phyloP scores from a whole-genome alignment of 2,888 invertebrate genomes.

The Torymus texanus region DNA sequence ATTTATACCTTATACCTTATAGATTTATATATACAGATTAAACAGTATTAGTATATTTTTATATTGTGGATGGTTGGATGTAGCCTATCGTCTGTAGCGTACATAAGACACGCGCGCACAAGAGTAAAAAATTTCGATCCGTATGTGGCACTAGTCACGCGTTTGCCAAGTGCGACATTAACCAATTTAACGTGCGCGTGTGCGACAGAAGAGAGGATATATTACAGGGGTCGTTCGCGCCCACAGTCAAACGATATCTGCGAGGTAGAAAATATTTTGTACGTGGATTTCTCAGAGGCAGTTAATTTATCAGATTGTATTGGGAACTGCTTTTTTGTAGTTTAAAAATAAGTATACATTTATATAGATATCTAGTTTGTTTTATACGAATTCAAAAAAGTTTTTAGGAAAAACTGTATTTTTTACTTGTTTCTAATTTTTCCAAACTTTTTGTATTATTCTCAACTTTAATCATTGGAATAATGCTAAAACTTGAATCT shows the following conservation, averaged over 20 bases:
- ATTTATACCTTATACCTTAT: no score
- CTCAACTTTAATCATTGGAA: no score
- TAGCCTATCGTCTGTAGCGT: no score
- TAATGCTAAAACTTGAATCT: no score
- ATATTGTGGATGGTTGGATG: no score
- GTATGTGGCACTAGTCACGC: slow-evolving; percentile 55
- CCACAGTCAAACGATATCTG: slow-evolving; percentile 40
- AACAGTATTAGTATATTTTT: no score
- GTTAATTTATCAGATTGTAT: neutral
- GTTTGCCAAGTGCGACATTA: slow-evolving; percentile 60
- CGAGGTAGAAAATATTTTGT: slow-evolving; percentile 57
- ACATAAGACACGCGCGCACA: neutral
- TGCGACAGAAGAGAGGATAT: slow-evolving; percentile 58
- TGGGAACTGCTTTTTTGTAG: neutral
- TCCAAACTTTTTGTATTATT: no score
- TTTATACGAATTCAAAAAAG: no score
- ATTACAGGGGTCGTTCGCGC: slow-evolving; percentile 50
- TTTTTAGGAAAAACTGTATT: no score
- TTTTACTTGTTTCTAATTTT: no score
- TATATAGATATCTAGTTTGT: neutral
- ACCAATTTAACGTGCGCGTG: slow-evolving; percentile 62
- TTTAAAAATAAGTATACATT: slow-evolving; percentile 1
- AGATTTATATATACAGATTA: no score
- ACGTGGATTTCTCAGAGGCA: no score
- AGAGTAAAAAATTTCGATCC: slow-evolving; percentile 20